These are phyloP conservation scores for Enteromius mattozi DNA, from an alignment of 2,797 vertebrate species.

Conservation along the genomic window DNA sequence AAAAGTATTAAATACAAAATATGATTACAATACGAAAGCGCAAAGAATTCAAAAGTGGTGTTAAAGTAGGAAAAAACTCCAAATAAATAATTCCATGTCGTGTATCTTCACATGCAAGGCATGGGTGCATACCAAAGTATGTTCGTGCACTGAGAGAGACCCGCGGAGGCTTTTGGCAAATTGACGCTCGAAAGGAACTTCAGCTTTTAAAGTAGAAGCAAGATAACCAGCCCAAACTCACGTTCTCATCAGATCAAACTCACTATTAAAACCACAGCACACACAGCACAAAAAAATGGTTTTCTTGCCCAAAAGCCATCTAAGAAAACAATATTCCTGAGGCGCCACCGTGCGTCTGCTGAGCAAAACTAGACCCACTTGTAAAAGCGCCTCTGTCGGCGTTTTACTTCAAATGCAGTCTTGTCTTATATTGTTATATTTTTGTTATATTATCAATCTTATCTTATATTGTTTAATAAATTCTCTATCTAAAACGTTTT, in stretches of 20 bases:
- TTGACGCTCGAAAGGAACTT: not conserved
- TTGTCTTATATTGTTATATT: too few relatives aligned
- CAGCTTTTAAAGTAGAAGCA: not conserved
- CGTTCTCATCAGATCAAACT: not conserved
- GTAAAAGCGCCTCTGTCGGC: too few relatives aligned
- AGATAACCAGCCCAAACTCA: not conserved
- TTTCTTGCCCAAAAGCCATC: not conserved
- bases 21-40: not conserved
- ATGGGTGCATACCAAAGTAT: not conserved
- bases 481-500: too few relatives aligned
- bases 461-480: not conserved
- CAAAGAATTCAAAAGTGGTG: slow-evolving; percentile 66
- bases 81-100: slow-evolving; percentile 21
- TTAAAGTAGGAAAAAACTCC: slow-evolving; percentile 65
- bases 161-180: not conserved
- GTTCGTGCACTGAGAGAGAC: not conserved
- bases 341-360: slow-evolving; percentile 20
- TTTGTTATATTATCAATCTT: too few relatives aligned
- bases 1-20: not conserved
- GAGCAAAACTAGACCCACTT: not conserved
- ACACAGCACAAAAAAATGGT: not conserved
- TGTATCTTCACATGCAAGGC: not conserved
- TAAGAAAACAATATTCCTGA: not conserved
- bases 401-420: too few relatives aligned
- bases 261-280: not conserved